Conservation (phyloP, 2,888 invertebrate genomes). For the Agapostemon virescens region DNA sequence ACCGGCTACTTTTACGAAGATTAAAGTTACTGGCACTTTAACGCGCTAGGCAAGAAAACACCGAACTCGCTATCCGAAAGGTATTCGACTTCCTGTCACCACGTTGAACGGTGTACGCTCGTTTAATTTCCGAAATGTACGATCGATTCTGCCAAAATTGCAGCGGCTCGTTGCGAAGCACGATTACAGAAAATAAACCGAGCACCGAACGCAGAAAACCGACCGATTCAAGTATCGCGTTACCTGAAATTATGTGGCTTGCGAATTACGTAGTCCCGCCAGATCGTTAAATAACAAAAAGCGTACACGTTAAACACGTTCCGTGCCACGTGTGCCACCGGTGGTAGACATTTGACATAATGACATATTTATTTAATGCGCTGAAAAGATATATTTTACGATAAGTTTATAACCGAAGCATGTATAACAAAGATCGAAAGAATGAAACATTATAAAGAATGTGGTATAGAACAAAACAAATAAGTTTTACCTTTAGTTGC, state of each 20-base stretch:
- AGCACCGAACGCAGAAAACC: not conserved
- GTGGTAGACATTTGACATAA: no score
- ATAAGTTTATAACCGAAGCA: no score
- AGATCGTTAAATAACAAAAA: no score
- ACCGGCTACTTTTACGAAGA: not conserved
- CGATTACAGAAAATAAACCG: not conserved
- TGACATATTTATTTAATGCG: no score
- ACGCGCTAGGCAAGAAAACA: not conserved
- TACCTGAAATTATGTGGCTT: not conserved
- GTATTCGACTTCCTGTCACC: not conserved
- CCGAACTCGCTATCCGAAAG: not conserved
- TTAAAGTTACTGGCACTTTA: slow-evolving; percentile 9
- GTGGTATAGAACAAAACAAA: no score
- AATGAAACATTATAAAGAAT: no score
- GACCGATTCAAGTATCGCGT: not conserved
- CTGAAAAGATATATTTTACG: no score
- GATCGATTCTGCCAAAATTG: not conserved
- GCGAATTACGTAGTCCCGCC: not conserved
- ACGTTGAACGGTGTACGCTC: not conserved
- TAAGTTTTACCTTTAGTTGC: no score
- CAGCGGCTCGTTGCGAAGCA: not conserved
- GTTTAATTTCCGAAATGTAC: not conserved
- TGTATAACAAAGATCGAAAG: no score
- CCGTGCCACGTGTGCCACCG: no score
- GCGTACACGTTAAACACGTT: no score